Evolutionary conservation across 2,888 invertebrate genomes (phyloP).

Genomic region (Hedychridium roseum): DNA sequence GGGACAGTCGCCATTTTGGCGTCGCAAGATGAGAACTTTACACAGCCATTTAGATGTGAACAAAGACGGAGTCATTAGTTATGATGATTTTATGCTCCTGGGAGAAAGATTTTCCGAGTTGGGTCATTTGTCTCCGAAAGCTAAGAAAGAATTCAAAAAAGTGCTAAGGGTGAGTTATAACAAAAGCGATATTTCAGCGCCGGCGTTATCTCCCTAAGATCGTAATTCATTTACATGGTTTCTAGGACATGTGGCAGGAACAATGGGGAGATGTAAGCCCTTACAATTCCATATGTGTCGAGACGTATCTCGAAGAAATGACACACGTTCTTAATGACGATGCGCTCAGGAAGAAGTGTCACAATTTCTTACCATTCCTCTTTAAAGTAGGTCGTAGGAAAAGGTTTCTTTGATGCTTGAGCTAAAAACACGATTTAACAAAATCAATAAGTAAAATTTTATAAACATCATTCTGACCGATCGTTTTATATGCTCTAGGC

Average conservation of each 20-base stretch:
- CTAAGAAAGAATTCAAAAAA: slow-evolving; percentile 74
- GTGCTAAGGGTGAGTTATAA: slow-evolving; percentile 71
- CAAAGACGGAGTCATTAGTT: slow-evolving; percentile 85
- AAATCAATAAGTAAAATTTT: background rate
- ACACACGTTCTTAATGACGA: slow-evolving; percentile 82
- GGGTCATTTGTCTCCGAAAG: slow-evolving; percentile 75
- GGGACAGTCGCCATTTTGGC: slow-evolving; percentile 77
- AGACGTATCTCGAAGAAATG: slow-evolving; percentile 84
- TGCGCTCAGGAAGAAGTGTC: slow-evolving; percentile 76
- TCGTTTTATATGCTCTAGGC: slow-evolving; percentile 67
- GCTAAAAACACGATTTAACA: too few relatives aligned
- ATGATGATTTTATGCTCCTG: slow-evolving; percentile 80
- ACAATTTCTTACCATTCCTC: slow-evolving; percentile 81
- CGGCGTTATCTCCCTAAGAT: background rate
- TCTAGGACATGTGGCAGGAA: slow-evolving; percentile 79
- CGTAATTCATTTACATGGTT: too few relatives aligned
- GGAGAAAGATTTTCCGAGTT: slow-evolving; percentile 78
- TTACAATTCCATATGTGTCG: slow-evolving; percentile 83
- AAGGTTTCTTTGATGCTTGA: too few relatives aligned
- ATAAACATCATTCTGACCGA: slow-evolving; percentile 7
- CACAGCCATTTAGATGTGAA: slow-evolving; percentile 85
- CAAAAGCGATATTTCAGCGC: background rate
- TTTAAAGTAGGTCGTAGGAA: slow-evolving; percentile 76
- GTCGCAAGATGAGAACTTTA: slow-evolving; percentile 85
- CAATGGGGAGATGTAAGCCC: slow-evolving; percentile 84